Percentiles rank a stretch among this genome's conserved stretches.
Evolutionary conservation across 2,888 invertebrate genomes (phyloP).

Genomic region (Chirona hameri): DNA sequence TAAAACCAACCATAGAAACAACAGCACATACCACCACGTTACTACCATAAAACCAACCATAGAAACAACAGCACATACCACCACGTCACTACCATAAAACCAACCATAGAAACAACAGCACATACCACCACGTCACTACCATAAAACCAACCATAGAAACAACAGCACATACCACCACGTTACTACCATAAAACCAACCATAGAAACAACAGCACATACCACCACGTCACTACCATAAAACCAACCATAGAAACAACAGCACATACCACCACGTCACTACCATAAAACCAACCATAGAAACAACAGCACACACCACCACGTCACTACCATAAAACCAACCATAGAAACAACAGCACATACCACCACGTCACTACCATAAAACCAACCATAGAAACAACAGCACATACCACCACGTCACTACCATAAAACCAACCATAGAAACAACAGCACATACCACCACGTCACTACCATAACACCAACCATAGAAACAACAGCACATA

Average conservation of each 20-base stretch:
- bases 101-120: constrained; percentile 40
- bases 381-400: not conserved
- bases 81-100: too few relatives aligned
- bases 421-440: too few relatives aligned
- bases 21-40: constrained; percentile 66
- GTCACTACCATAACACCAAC: too few relatives aligned
- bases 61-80: constrained; percentile 56
- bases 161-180: constrained; percentile 65
- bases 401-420: constrained; percentile 73
- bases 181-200: too few relatives aligned
- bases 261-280: constrained; percentile 76
- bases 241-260: not conserved
- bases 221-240: too few relatives aligned
- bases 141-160: too few relatives aligned
- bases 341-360: constrained; percentile 53
- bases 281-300: too few relatives aligned
- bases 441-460: constrained; percentile 64
- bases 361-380: too few relatives aligned
- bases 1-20: too few relatives aligned
- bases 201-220: constrained; percentile 53
- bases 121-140: constrained; percentile 77
- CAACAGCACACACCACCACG: constrained; percentile 64
- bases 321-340: too few relatives aligned
- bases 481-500: constrained; percentile 50
- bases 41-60: too few relatives aligned